Evolutionary conservation across 2,797 vertebrate species (phyloP).

Genomic region (Macropodus opercularis): DNA sequence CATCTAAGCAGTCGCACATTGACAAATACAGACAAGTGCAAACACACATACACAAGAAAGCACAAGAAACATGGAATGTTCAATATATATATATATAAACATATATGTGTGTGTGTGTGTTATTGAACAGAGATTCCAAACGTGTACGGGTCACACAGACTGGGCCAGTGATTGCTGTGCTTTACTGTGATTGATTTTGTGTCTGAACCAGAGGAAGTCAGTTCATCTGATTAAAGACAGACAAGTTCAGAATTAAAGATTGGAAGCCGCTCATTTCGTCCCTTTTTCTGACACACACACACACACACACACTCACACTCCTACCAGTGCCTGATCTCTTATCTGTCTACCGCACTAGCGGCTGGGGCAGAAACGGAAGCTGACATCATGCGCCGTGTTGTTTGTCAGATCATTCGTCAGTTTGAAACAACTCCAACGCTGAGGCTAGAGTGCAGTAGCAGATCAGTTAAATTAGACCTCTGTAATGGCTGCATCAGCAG

Average conservation of each 20-base stretch:
- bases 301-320: conserved; percentile 10
- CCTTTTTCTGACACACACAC: not conserved
- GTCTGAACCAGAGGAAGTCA: conserved; percentile 59
- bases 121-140: not conserved
- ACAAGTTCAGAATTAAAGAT: conserved; percentile 67
- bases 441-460: conserved; percentile 38
- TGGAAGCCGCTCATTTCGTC: conserved; percentile 31
- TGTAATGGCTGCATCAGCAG: conserved; percentile 35
- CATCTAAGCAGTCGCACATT: not conserved
- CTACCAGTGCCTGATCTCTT: conserved; percentile 53
- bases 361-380: conserved; percentile 26
- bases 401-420: conserved; percentile 62
- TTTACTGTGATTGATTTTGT: conserved; percentile 59
- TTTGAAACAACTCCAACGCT: conserved; percentile 24
- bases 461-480: conserved; percentile 59
- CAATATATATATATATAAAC: not conserved
- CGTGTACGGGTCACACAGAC: conserved; percentile 19
- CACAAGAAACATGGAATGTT: not conserved
- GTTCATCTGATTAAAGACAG: conserved; percentile 68
- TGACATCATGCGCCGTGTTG: conserved; percentile 31
- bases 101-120: no score
- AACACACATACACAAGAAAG: not conserved
- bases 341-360: conserved; percentile 34
- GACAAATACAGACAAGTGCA: conserved; percentile 2
- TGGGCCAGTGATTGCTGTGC: conserved; percentile 33